phyloP scores from a whole-genome alignment of 2,888 invertebrate genomes.

The Hypsopygia costalis region DNA sequence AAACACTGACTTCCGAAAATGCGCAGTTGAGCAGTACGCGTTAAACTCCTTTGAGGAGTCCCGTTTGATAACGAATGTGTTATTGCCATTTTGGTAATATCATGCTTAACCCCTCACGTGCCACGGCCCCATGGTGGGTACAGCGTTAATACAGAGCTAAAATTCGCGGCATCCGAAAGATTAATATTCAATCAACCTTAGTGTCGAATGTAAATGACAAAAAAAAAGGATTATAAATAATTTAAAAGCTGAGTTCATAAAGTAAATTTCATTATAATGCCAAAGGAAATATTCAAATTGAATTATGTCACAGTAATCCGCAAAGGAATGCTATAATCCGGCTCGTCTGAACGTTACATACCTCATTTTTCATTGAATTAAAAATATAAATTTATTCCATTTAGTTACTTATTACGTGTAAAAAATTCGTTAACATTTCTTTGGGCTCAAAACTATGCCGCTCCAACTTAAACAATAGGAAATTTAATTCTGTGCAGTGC shows the following conservation, averaged over 20 bases:
- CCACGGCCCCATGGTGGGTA: no score
- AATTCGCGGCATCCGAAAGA: no score
- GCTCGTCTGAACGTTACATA: conserved; percentile 17
- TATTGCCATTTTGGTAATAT: no score
- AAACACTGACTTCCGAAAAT: no score
- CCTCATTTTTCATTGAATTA: conserved; percentile 8
- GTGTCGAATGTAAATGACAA: no score
- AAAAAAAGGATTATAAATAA: neutral
- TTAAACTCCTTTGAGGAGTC: no score
- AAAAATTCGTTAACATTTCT: neutral
- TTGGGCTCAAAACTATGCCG: conserved; percentile 1
- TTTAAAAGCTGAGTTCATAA: neutral
- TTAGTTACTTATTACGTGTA: no score
- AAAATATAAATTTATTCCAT: conserved; percentile 4
- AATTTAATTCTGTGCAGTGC: conserved; percentile 27
- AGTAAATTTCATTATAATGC: neutral
- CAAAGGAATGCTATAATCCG: conserved; percentile 45
- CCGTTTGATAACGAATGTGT: no score
- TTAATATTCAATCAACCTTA: no score
- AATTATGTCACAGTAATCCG: conserved; percentile 38
- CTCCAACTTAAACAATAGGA: conserved; percentile 25
- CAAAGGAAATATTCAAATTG: conserved; percentile 23
- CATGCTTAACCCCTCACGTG: no score
- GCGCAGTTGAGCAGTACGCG: no score
- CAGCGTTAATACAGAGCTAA: no score